A percentile compares a stretch with the other conserved stretches of the same genome.
Conservation (phyloP, 2,113 vertebrate genomes). For the Indicator maculatus region DNA sequence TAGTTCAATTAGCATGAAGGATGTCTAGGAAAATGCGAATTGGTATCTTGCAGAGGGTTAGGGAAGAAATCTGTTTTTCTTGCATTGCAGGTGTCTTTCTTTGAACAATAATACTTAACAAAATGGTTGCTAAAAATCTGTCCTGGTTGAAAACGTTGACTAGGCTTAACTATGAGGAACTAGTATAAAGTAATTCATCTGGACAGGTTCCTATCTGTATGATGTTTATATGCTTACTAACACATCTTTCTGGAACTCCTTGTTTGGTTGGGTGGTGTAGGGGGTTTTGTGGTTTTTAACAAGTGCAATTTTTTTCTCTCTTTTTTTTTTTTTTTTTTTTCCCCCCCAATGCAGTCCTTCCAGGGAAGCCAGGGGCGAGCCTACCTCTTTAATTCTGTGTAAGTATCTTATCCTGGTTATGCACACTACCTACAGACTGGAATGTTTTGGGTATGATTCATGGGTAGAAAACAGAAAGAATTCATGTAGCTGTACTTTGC, state of each 20-base stretch:
- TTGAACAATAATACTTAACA: neutral
- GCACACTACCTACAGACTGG: neutral
- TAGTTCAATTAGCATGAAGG: neutral
- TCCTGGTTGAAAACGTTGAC: neutral
- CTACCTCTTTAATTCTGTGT: slow-evolving; percentile 99
- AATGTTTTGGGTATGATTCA: neutral
- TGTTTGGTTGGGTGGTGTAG: neutral
- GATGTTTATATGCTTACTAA: neutral
- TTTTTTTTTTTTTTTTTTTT: neutral
- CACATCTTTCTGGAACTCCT: neutral
- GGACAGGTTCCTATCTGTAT: neutral
- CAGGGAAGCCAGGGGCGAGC: slow-evolving; percentile 98
- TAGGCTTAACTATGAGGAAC: neutral
- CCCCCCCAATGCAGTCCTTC: slow-evolving; percentile 86
- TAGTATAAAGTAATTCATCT: neutral
- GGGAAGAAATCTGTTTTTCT: neutral
- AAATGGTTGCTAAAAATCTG: neutral
- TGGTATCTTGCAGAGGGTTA: neutral
- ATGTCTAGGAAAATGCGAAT: neutral
- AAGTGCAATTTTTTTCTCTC: neutral
- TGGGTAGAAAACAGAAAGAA: neutral
- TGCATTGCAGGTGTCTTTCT: neutral
- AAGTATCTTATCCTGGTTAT: slow-evolving; percentile 75
- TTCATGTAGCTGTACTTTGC: neutral
- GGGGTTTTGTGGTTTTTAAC: neutral